Conservation (phyloP, 2,797 vertebrate genomes). For the Pseudochaenichthys georgianus region DNA sequence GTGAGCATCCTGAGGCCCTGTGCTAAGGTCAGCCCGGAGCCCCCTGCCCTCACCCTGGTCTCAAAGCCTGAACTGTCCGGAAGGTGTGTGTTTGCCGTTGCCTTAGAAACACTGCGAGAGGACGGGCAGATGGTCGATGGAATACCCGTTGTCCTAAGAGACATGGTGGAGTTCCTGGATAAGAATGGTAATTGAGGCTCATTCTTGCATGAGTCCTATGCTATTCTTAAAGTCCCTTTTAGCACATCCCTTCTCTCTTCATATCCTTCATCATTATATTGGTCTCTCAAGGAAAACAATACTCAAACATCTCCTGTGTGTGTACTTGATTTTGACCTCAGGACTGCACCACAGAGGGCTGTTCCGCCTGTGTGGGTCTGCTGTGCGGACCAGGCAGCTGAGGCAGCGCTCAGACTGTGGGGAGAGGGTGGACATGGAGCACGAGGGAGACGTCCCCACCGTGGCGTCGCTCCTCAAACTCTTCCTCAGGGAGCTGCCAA, state of each 20-base stretch:
- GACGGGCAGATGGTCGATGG: slow-evolving; percentile 63
- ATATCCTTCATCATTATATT: not conserved
- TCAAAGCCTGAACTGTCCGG: slow-evolving; percentile 21
- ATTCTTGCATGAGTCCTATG: not conserved
- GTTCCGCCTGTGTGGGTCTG: slow-evolving; percentile 86
- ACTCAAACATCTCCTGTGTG: not conserved
- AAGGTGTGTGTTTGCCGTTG: slow-evolving; percentile 77
- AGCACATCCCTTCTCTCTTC: not conserved
- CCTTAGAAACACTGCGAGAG: slow-evolving; percentile 75
- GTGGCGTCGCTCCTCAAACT: slow-evolving; percentile 89
- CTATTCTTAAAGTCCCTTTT: not conserved
- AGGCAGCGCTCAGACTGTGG: slow-evolving; percentile 85
- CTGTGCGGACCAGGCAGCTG: slow-evolving; percentile 78
- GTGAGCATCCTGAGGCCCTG: slow-evolving; percentile 74
- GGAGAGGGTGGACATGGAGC: slow-evolving; percentile 80
- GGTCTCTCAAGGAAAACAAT: not conserved
- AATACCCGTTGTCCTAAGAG: slow-evolving; percentile 81
- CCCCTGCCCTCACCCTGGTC: slow-evolving; percentile 23
- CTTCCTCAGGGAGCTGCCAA: slow-evolving; percentile 88
- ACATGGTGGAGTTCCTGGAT: slow-evolving; percentile 87
- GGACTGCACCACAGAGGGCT: slow-evolving; percentile 84
- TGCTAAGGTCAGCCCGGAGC: slow-evolving; percentile 80
- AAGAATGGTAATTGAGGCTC: slow-evolving; percentile 74
- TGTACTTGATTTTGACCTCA: slow-evolving; percentile 22
- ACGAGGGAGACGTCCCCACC: slow-evolving; percentile 82